Evolutionary conservation across 1,140 invertebrate genomes (phyloP).

Genomic region (Brachionus koreanus): DNA sequence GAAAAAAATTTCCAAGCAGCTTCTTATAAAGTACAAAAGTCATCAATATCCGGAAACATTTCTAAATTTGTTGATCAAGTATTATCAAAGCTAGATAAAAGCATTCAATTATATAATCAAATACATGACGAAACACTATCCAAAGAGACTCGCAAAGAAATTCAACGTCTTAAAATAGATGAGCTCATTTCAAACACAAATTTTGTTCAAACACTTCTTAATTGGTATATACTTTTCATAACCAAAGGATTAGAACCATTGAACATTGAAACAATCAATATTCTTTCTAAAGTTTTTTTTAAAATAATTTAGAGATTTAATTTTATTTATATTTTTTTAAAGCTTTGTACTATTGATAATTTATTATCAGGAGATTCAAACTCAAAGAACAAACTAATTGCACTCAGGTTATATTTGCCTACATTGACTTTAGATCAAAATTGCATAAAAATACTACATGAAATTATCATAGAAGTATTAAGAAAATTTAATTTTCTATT

Average conservation of each 20-base stretch:
- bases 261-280: not conserved
- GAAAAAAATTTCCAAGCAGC: not conserved
- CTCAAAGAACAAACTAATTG: not conserved
- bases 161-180: not conserved
- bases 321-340: not conserved
- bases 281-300: not conserved
- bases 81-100: not conserved
- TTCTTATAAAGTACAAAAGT: not conserved
- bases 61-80: not conserved
- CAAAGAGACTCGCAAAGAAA: not conserved
- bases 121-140: conserved; percentile 3
- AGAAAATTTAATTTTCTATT: not conserved
- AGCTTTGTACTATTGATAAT: not conserved
- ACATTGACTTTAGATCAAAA: not conserved
- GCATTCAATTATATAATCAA: not conserved
- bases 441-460: not conserved
- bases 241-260: not conserved
- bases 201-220: conserved; percentile 7
- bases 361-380: not conserved
- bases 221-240: conserved; percentile 14
- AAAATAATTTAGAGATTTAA: not conserved
- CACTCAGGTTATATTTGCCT: not conserved
- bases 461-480: not conserved
- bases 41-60: not conserved
- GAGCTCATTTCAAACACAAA: not conserved